phyloP scores from a whole-genome alignment of 2,797 vertebrate species.

The Pachyuromys duprasi region DNA sequence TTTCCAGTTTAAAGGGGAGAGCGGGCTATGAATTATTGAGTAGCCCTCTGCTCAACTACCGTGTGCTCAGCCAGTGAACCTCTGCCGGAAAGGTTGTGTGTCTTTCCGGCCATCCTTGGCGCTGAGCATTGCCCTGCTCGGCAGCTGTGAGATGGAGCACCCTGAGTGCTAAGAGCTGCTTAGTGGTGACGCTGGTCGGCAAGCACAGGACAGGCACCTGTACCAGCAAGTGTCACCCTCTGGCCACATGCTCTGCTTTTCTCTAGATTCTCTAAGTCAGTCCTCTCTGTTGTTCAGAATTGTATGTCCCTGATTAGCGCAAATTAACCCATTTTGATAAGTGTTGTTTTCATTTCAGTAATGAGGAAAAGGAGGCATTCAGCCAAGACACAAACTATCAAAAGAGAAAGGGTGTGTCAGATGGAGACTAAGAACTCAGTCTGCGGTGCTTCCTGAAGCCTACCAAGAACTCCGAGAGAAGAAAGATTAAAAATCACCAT shows the following conservation, averaged over 20 bases:
- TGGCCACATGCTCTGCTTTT: neutral
- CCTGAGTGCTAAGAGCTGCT: neutral
- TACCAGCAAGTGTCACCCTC: neutral
- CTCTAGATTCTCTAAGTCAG: slow-evolving; percentile 18
- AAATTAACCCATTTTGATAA: slow-evolving; percentile 58
- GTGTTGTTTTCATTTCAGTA: slow-evolving; percentile 61
- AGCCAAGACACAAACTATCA: slow-evolving; percentile 1
- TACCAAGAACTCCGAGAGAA: neutral
- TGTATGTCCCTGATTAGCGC: slow-evolving; percentile 21
- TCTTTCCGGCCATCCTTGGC: slow-evolving; percentile 2
- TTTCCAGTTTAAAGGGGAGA: slow-evolving; percentile 62
- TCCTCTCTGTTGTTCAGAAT: slow-evolving; percentile 39
- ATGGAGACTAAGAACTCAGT: slow-evolving; percentile 6
- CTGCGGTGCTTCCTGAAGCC: neutral
- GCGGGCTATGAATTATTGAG: slow-evolving; percentile 71
- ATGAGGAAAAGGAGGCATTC: slow-evolving; percentile 3
- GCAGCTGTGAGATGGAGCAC: slow-evolving; percentile 2
- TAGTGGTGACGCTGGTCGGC: neutral
- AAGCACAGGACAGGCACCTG: neutral
- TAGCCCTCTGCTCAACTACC: neutral
- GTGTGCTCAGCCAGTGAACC: neutral
- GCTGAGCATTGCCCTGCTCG: neutral
- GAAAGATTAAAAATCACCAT: slow-evolving; percentile 23
- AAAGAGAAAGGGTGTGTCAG: slow-evolving; percentile 17
- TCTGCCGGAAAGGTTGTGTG: neutral